Evolutionary conservation across 2,113 vertebrate genomes (phyloP).

Genomic region (Tylochromis polylepis): DNA sequence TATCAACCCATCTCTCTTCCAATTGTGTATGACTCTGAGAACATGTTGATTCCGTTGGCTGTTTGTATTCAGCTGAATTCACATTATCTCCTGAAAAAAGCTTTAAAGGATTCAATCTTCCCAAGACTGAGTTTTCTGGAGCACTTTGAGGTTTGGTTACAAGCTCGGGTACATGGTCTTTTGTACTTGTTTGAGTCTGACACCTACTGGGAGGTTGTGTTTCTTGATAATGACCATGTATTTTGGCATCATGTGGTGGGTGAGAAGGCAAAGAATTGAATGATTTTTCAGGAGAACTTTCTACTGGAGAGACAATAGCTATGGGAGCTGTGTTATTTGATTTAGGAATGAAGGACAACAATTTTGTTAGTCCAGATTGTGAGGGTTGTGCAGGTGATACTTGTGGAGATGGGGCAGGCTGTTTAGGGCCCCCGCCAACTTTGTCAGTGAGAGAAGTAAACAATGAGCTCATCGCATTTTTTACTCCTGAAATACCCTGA

Average conservation of each 20-base stretch:
- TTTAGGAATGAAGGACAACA: slow-evolving; percentile 71
- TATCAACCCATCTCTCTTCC: neutral
- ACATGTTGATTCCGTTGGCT: neutral
- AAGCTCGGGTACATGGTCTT: slow-evolving; percentile 16
- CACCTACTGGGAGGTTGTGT: neutral
- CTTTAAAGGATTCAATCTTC: slow-evolving; percentile 76
- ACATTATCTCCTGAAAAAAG: slow-evolving; percentile 41
- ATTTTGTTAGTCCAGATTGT: slow-evolving; percentile 69
- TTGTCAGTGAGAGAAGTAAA: slow-evolving; percentile 84
- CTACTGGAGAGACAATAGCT: slow-evolving; percentile 64
- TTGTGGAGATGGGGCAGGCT: slow-evolving; percentile 64
- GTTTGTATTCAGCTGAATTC: slow-evolving; percentile 20
- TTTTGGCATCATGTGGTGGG: slow-evolving; percentile 30
- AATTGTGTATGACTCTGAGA: neutral
- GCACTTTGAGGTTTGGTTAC: slow-evolving; percentile 56
- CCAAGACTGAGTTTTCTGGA: slow-evolving; percentile 74
- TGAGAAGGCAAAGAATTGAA: slow-evolving; percentile 62
- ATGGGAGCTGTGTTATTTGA: slow-evolving; percentile 61
- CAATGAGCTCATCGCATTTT: slow-evolving; percentile 81
- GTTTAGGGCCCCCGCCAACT: slow-evolving; percentile 78
- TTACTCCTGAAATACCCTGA: slow-evolving; percentile 74
- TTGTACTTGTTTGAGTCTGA: neutral
- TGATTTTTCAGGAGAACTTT: slow-evolving; percentile 58
- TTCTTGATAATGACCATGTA: slow-evolving; percentile 9
- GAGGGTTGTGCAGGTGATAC: slow-evolving; percentile 47